Evolutionary conservation across 2,797 vertebrate species (phyloP).

Genomic region (Crocidura indochinensis): DNA sequence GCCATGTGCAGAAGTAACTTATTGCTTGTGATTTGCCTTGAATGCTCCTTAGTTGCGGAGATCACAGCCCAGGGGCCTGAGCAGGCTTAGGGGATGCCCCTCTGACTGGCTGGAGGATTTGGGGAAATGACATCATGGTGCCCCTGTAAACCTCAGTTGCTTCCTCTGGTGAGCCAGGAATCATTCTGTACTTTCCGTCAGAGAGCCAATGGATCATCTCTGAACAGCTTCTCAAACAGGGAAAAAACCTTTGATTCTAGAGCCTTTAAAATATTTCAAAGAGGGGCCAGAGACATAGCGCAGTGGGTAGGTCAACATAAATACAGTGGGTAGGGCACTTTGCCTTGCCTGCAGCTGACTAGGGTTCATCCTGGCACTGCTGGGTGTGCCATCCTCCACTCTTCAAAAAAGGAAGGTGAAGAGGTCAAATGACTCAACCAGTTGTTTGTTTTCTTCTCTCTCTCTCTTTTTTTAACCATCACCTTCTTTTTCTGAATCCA

Average conservation of each 20-base stretch:
- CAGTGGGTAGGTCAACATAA: too few relatives aligned
- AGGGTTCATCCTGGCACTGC: too few relatives aligned
- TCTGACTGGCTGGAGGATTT: neutral
- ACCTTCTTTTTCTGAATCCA: neutral
- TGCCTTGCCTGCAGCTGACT: too few relatives aligned
- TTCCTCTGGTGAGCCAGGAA: constrained; percentile 3
- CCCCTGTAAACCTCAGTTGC: neutral
- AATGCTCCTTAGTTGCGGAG: neutral
- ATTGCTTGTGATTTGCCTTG: neutral
- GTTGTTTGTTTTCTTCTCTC: too few relatives aligned
- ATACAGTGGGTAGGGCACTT: too few relatives aligned
- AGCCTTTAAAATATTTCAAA: constrained; percentile 18
- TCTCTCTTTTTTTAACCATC: too few relatives aligned
- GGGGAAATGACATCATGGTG: neutral
- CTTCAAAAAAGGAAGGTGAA: neutral
- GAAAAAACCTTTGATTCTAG: constrained; percentile 46
- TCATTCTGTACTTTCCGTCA: constrained; percentile 1
- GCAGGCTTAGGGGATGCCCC: too few relatives aligned
- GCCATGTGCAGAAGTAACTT: neutral
- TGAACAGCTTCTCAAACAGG: neutral
- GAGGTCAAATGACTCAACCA: too few relatives aligned
- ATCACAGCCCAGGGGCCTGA: neutral
- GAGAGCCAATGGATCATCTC: neutral
- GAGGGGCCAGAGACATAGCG: too few relatives aligned
- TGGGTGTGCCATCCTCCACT: too few relatives aligned